phyloP scores from a whole-genome alignment of 2,888 invertebrate species.

The Dinocampus coccinellae region DNA sequence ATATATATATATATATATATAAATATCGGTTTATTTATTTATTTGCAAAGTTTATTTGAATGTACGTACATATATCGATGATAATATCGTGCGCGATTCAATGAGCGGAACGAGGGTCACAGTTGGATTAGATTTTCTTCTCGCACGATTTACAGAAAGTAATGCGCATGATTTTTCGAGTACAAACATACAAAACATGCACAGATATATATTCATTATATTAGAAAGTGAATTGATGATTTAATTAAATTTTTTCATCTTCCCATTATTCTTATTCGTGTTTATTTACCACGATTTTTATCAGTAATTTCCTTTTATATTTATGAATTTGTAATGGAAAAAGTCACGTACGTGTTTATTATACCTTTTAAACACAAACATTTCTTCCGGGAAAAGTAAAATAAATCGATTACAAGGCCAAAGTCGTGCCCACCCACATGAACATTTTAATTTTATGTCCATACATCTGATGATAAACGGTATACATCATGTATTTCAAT shows the following conservation, averaged over 20 bases:
- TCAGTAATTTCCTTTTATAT: background rate
- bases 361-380: no score
- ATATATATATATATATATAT: slow-evolving; percentile 4
- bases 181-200: background rate
- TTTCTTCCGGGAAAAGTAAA: background rate
- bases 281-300: background rate
- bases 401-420: background rate
- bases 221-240: slow-evolving; percentile 1
- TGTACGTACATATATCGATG: background rate
- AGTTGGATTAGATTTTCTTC: slow-evolving; percentile 24
- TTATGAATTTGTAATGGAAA: background rate
- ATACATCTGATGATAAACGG: background rate
- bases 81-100: slow-evolving; percentile 17
- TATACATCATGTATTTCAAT: background rate
- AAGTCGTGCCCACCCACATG: background rate
- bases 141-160: slow-evolving; percentile 16
- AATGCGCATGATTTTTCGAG: background rate
- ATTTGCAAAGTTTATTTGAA: background rate
- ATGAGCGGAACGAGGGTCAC: slow-evolving; percentile 24
- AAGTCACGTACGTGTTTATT: background rate
- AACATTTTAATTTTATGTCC: background rate
- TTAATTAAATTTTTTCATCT: background rate
- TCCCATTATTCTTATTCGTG: background rate
- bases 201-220: background rate
- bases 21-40: no score